Evolutionary conservation across 2,888 invertebrate genomes (phyloP).

Genomic region (Metellina segmentata): DNA sequence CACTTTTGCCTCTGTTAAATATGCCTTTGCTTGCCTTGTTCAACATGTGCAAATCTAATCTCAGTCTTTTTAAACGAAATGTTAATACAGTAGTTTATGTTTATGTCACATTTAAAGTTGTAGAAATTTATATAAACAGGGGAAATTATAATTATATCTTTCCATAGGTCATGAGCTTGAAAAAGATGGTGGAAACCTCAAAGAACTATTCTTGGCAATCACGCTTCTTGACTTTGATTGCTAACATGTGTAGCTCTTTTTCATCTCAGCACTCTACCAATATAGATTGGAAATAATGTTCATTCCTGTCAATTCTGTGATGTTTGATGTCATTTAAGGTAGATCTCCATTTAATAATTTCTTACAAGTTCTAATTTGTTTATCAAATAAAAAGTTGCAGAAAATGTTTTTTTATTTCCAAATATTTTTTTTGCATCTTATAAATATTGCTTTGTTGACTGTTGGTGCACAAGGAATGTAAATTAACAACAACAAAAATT

Average conservation of each 20-base stretch:
- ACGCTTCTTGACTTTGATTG: constrained; percentile 63
- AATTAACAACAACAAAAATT: no score
- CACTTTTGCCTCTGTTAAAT: no score
- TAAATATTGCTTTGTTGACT: no score
- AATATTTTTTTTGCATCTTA: no score
- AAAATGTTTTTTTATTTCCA: no score
- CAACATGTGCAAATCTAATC: no score
- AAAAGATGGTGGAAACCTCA: constrained; percentile 52
- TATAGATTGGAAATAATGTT: constrained; percentile 21
- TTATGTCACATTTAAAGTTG: not conserved
- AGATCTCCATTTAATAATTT: not conserved
- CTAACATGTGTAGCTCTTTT: constrained; percentile 58
- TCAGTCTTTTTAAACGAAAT: no score
- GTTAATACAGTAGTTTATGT: no score
- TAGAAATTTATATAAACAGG: not conserved
- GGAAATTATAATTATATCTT: not conserved
- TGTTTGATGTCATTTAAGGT: not conserved
- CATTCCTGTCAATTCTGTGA: not conserved
- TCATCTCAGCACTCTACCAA: constrained; percentile 52
- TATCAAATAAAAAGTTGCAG: no score
- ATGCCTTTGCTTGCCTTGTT: no score
- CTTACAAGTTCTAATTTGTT: not conserved
- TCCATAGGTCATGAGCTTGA: constrained; percentile 16
- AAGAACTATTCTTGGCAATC: constrained; percentile 70
- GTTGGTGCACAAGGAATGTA: no score